Base-by-base conservation (phyloP, 2,797 vertebrate species). In the Sebastes trivittatus region DNA sequence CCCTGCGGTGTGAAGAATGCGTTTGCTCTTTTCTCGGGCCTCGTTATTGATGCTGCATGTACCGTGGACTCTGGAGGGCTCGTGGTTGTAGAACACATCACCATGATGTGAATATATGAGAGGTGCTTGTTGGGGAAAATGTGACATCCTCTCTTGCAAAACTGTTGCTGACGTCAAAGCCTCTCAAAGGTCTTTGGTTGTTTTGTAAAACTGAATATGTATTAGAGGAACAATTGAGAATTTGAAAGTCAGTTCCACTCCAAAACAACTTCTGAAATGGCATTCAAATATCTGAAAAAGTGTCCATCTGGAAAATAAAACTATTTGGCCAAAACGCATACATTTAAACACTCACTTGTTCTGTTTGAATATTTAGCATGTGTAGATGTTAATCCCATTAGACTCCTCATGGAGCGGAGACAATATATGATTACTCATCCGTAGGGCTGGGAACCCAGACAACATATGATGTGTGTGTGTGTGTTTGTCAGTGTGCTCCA, bases 1-100 rank as follows among this genome's bases (percentile, higher is more conserved):
- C 74, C 82, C 80, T 69, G 81, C 65, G 81, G 87, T 68, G 91
- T 80, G 88, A 92, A 83, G 65, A 77, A 62, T 64, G 52, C 20
- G 13, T 76, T 83, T 77, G 62, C 72, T 75, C 71, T 77, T 84
- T 92, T 90, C 82, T 73, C 71, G 61, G 62, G 73, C 46, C 3
- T 55, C 8, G 38, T 65, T 81, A 4, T 64, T 75, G 78, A 85
- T 87, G 77, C 72, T 74, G 71, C 59, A 49, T 69, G 32, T 11
- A 42, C 42, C 34, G 68, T 20, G 63, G 64, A 22, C 60, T 59
- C 23, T 13, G n/a, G 16, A 64, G 30, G 49, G 30, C 29, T 83
- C 72, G 56, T 75, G 38, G 80, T 67, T 71, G 67, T 20, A 58
- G 49, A 75, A 61, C 27, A 10, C 58, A 29, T 75, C 62, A 10